Conservation (phyloP, 2,797 vertebrate species). For the Danio jaintianensis region DNA sequence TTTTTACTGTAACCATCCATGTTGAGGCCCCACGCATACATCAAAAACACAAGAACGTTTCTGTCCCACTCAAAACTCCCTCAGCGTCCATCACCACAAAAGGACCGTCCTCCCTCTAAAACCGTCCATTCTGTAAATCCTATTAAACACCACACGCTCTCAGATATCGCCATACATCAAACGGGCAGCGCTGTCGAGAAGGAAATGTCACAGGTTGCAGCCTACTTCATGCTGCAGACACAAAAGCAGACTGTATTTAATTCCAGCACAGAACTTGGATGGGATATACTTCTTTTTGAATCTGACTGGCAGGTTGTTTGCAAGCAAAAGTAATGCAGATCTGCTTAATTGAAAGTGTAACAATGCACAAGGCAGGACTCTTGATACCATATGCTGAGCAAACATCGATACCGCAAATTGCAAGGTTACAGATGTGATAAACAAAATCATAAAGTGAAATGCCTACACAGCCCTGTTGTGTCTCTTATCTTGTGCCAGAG, state of each 20-base stretch:
- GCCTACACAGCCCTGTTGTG: conserved; percentile 67
- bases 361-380: conserved; percentile 36
- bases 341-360: conserved; percentile 43
- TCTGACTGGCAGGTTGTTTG: conserved; percentile 36
- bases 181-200: conserved; percentile 43
- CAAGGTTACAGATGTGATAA: conserved; percentile 38
- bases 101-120: neutral
- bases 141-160: conserved; percentile 46
- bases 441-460: conserved; percentile 48
- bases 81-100: neutral
- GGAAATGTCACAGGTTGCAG: conserved; percentile 49
- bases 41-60: conserved; percentile 3
- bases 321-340: conserved; percentile 34
- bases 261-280: conserved; percentile 20
- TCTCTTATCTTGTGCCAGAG: conserved; percentile 75
- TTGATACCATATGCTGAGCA: conserved; percentile 40
- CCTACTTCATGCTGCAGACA: conserved; percentile 35
- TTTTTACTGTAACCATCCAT: neutral
- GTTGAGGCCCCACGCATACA: neutral
- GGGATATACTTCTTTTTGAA: conserved; percentile 54
- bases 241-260: conserved; percentile 58
- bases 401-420: conserved; percentile 48
- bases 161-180: conserved; percentile 63
- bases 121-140: conserved; percentile 22
- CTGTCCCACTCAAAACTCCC: neutral